Base-by-base conservation (phyloP, 2,888 invertebrate genomes). In the Sycophila texana region DNA sequence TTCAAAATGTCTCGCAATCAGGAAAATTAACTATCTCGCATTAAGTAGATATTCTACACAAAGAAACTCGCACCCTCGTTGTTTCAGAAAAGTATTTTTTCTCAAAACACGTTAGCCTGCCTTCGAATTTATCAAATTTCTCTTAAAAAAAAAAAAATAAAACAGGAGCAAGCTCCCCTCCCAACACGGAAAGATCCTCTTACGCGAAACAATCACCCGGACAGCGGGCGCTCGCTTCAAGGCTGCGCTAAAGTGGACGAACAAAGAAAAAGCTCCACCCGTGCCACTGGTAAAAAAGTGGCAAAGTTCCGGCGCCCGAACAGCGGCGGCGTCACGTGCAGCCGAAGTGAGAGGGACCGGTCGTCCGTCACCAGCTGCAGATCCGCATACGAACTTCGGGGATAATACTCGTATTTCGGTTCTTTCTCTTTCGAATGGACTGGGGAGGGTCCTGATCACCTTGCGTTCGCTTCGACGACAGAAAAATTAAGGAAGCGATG, bases 281-380 rank as follows among this genome's bases (percentile, higher is more conserved):
- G 18, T 51, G 14, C 14, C 57, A 13, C 57, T 20, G n/a, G 30
- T 30, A 55, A 55, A 39, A 63, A 39, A 39, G 10, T 39, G 39
- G 39, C 39, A 39, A 39, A 39, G 39, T 39, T 39, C 39, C 10
- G 4, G 39, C 39, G 5, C 39, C 39, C 39, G 39, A 2, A n/a
- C n/a, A n/a, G n/a, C n/a, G n/a, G 30, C 30, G 14, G 12, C 49
- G 22, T 49, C 49, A n/a, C 51, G 49, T 18, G 47, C 47, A n/a
- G 13, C n/a, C 13, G 53, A 74, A 65, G 74, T 74, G 74, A 66
- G 74, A 66, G 74, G 66, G 53, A 74, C 73, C 65, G 55, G 73
- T 74, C 22, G 53, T 63, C 73, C 63, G 73, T 30, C 67, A 66
- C 60, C 13, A 20, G 47, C 16, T 13, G 5, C 53, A 55, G 55